Evolutionary conservation across 2,797 vertebrate genomes (phyloP), one percentile per base, ranked within the genome.

Genomic region (Acrocephalus scirpaceus): DNA sequence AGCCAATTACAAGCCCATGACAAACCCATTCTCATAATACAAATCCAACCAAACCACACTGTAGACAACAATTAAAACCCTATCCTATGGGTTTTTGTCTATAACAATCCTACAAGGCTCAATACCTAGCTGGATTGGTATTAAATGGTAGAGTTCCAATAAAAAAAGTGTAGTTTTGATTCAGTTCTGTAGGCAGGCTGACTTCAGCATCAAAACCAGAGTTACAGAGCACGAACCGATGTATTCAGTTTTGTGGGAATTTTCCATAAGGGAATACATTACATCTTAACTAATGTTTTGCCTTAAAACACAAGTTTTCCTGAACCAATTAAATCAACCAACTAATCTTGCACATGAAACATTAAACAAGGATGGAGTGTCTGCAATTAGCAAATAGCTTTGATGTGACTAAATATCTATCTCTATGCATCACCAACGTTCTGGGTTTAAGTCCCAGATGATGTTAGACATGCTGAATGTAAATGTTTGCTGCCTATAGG

Each of bases 321-420:
- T 27, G 84, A 97, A 95, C 91, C 96, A 96, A 96, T 97, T 97
- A 97, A 97, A 96, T 97, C 96, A 97, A 92, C 93, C 97, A 97
- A 94, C 96, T 97, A 97, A 98, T 97, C 96, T 96, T 67, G 88
- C 94, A 90, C 92, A 96, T 58, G 96, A 98, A 98, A 97, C 96
- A 95, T 96, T 97, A 96, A 96, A 91, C 97, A 97, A 96, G 79
- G 89, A 97, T 97, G 96, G 96, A 96, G 96, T 96, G 95, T 88
- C 94, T 97, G 94, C 93, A 97, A 97, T 97, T 97, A 97, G 94
- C 85, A 95, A 97, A 98, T 87, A 61, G 92, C 97, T 98, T 97
- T 97, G 96, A 97, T 96, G 96, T 96, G 95, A 90, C 95, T 96
- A 96, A 97, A 90, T 83, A 79, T 87, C 96, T 96, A 81, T 96